Evolutionary conservation across 2,797 vertebrate genomes (phyloP), one percentile per base, ranked within the genome.

Genomic region (Emydoidea blandingii): DNA sequence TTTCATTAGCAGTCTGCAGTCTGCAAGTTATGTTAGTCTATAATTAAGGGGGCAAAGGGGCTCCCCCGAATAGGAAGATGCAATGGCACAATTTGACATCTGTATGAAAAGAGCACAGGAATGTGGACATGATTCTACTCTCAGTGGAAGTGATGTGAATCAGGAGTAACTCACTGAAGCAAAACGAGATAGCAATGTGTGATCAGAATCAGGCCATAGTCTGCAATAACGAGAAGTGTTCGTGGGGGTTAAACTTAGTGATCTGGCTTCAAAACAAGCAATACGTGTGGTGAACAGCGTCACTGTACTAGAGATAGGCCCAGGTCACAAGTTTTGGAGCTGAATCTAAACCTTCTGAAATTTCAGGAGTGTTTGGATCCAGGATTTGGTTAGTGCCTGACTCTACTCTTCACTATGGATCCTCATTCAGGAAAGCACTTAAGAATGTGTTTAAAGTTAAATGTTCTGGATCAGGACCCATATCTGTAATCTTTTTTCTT

Each of bases 381-480:
- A 74, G 41, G 23, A 18, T 65, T n/a, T 25, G 25, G 41, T 74
- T 74, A 27, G 11, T 44, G 12, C 12, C 23, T 27, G 41, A 44
- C 12, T n/a, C 62, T 74, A 8, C 37, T 79, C n/a, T 79, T 83
- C 19, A 19, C 3, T 25, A 1, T 4, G 3, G 88, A 78, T 21
- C 5, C 21, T 27, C 52, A 21, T 34, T 34, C 14, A 41, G 19
- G 14, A 18, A 65, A 27, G 72, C 15, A 44, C 3, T 56, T 31
- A 80, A 16, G 62, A 11, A 72, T 0, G 2, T 56, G 44, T 6
- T 29, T 68, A 15, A 89, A 84, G 8, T n/a, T 5, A 0, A 0
- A 5, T 11, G 1, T 52, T 18, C 16, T 21, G 31, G 21, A 49
- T 12, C 65, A 9, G 29, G 79, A 53, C 19, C 19, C 6, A n/a